A percentile compares a stretch with the other conserved stretches of the same genome.
Conservation (phyloP, 2,888 invertebrate genomes). For the Metacarcinus magister region DNA sequence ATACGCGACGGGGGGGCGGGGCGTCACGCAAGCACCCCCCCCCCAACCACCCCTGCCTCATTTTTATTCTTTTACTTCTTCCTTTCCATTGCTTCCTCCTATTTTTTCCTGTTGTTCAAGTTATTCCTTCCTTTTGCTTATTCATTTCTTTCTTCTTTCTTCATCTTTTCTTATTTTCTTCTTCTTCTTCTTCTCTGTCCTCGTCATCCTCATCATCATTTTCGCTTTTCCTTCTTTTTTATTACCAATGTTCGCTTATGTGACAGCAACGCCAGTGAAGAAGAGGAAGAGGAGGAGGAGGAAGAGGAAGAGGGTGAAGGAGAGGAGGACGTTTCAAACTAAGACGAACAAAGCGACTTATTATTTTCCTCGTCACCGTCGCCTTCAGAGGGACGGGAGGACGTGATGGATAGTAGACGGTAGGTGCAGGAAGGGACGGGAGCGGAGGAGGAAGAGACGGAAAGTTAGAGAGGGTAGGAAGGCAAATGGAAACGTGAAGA, state of each 20-base stretch:
- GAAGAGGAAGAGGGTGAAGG: conserved; percentile 10
- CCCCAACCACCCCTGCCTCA: not conserved
- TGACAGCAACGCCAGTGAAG: not conserved
- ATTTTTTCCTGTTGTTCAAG: not conserved
- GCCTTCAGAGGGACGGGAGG: not conserved
- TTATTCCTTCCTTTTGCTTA: too few species aligned
- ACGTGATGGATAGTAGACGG: not conserved
- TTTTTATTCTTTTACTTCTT: not conserved
- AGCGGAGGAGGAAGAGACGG: not conserved
- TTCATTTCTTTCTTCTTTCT: too few species aligned
- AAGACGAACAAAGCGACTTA: conserved; percentile 13
- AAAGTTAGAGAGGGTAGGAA: not conserved
- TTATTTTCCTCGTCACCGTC: not conserved
- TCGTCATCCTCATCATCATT: too few species aligned
- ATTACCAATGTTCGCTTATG: not conserved
- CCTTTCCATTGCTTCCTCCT: not conserved
- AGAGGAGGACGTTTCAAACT: not conserved
- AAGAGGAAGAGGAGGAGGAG: conserved; percentile 52
- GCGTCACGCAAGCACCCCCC: not conserved
- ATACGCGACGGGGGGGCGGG: not conserved
- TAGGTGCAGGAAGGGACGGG: not conserved
- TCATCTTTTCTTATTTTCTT: too few species aligned
- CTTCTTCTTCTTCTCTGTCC: too few species aligned
- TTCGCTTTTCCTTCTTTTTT: too few species aligned
- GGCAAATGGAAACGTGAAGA: not conserved